phyloP scores from a whole-genome alignment of 2,888 invertebrate genomes.

The Geophilus truncorum region DNA sequence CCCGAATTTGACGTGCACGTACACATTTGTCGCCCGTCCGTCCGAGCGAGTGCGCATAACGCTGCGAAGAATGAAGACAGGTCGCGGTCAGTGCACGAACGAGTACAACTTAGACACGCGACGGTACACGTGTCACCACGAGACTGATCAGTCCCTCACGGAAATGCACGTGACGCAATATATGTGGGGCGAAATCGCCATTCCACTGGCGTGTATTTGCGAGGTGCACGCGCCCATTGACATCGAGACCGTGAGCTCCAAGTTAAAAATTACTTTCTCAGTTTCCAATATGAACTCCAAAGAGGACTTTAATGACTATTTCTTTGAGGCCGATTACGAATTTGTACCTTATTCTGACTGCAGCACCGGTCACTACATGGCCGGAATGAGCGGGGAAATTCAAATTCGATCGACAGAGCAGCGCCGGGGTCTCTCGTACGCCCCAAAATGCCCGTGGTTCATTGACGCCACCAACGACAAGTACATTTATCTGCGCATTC shows the following conservation, averaged over 20 bases:
- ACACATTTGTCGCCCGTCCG: conserved; percentile 66
- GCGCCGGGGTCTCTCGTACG: background rate
- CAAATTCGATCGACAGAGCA: conserved; percentile 65
- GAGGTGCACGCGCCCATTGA: conserved; percentile 59
- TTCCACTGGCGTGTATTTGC: conserved; percentile 56
- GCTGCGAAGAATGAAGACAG: conserved; percentile 55
- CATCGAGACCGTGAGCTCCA: conserved; percentile 64
- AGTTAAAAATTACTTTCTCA: conserved; percentile 67
- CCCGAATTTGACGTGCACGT: conserved; percentile 66
- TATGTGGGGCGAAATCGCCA: conserved; percentile 56
- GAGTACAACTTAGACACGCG: conserved; percentile 65
- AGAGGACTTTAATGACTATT: conserved; percentile 72
- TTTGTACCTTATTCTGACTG: conserved; percentile 68
- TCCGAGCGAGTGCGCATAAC: conserved; percentile 67
- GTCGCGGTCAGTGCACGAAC: conserved; percentile 63
- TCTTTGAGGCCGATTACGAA: conserved; percentile 73
- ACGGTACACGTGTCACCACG: conserved; percentile 59
- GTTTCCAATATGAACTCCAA: conserved; percentile 73
- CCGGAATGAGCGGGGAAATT: conserved; percentile 69
- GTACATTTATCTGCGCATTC: conserved; percentile 41
- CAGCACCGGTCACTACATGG: conserved; percentile 58
- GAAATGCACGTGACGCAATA: conserved; percentile 39
- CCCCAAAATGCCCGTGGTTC: conserved; percentile 41
- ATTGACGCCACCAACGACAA: conserved; percentile 40
- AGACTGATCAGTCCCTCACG: conserved; percentile 9